Base-by-base conservation (phyloP, 1,140 invertebrate genomes). In the Mya arenaria region DNA sequence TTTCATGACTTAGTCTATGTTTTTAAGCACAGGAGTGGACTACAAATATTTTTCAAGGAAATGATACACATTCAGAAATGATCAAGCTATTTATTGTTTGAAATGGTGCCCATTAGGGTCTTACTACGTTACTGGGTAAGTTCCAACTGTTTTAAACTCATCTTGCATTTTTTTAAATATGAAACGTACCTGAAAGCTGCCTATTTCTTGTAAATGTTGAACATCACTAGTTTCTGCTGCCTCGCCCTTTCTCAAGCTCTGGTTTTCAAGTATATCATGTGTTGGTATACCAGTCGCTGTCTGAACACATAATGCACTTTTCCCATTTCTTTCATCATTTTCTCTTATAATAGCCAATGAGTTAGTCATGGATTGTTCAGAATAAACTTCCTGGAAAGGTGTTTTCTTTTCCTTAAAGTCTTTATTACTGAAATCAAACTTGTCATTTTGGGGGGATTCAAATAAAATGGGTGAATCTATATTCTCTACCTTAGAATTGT, bases 401-500 rank as follows among this genome's bases (percentile, higher is more conserved):
- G n/a, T n/a, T 52, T 10, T 23, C 8, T 52, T 52, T 17, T 52
- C 48, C 48, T 52, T 52, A 52, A 52, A n/a, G n/a, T n/a, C 1
- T 52, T 17, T 19, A 32, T 34, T 8, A 65, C 32, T 65, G 28
- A 34, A 30, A 36, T 34, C 10, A 6, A 23, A 34, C 17, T 65
- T 23, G 15, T 19, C 3, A 34, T 4, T 13, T 65, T 56, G 4
- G 23, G 41, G 75, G 3, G 75, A 78, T 36, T 78, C 75, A 68
- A 78, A 78, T 37, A 78, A 78, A 23, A 34, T 37, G 34, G 75
- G 75, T 28, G 75, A 78, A 10, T 37, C 44, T 1, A 78, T 34
- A 25, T 66, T 62, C 30, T 78, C 75, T 56, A 23, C 32, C 52
- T 66, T 44, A 28, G 60, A 56, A 37, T 37, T 34, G 28, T 56